Conservation (phyloP, 2,113 vertebrate genomes). For the Corydoras sp. region DNA sequence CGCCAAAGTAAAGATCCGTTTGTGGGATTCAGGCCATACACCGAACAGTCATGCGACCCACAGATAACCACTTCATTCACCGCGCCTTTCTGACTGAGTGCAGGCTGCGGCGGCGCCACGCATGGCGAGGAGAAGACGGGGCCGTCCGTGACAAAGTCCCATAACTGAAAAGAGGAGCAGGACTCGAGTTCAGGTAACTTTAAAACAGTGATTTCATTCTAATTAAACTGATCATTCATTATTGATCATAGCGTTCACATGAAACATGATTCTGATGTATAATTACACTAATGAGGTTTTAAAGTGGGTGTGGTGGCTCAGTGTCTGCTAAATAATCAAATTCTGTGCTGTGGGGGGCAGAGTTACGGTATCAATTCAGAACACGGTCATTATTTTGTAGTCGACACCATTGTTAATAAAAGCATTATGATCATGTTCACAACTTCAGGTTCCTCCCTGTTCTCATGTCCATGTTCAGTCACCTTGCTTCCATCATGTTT, state of each 20-base stretch:
- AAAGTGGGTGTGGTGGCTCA: no score
- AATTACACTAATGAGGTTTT: no score
- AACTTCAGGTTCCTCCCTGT: not conserved
- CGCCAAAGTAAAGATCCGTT: constrained; percentile 79
- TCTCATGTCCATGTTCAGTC: constrained; percentile 30
- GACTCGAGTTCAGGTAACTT: not conserved
- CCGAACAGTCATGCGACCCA: constrained; percentile 81
- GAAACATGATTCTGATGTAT: no score
- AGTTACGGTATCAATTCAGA: no score
- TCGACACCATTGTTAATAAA: no score
- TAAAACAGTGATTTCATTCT: not conserved
- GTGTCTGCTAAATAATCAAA: no score
- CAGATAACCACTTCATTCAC: constrained; percentile 72
- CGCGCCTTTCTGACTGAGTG: constrained; percentile 66
- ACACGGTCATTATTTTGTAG: no score
- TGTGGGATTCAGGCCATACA: constrained; percentile 74
- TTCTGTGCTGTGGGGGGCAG: no score
- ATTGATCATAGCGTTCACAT: no score
- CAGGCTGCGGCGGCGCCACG: constrained; percentile 52
- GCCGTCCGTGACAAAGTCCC: constrained; percentile 75
- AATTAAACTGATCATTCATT: no score
- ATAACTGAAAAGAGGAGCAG: constrained; percentile 65
- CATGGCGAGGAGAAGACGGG: constrained; percentile 91
- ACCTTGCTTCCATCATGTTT: constrained; percentile 79
- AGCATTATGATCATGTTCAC: no score